Conservation (phyloP, 2,888 invertebrate genomes). For the Gastracanthus pulcherrimus region DNA sequence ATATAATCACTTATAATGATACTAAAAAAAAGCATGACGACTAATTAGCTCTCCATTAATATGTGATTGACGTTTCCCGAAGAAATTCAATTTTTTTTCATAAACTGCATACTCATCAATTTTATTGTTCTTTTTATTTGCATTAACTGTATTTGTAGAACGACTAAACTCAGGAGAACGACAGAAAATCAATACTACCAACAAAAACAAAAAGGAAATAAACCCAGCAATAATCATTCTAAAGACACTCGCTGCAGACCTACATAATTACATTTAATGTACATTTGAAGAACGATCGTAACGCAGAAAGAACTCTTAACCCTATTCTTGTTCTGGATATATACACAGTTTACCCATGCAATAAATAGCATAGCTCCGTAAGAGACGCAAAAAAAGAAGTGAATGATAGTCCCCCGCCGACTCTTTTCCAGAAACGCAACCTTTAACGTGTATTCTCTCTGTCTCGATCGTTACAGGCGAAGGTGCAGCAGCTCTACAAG, state of each 20-base stretch:
- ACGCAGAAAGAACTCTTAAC: not conserved
- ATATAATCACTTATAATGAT: not conserved
- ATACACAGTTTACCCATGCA: no score
- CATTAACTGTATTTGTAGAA: no score
- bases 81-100: no score
- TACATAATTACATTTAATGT: not conserved
- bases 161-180: not conserved
- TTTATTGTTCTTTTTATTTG: no score
- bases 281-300: not conserved
- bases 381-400: not conserved
- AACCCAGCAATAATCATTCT: not conserved
- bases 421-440: not conserved
- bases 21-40: no score
- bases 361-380: not conserved
- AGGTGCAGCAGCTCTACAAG: slow-evolving; percentile 88
- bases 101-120: not conserved
- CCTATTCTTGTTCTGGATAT: not conserved
- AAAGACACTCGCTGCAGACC: not conserved
- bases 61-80: not conserved
- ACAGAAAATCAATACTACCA: not conserved
- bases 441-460: not conserved
- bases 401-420: not conserved
- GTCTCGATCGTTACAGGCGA: slow-evolving; percentile 79
- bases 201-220: not conserved
- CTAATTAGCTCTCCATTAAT: not conserved